Conservation (phyloP, 2,888 invertebrate genomes). For the Stenotaenia linearis region DNA sequence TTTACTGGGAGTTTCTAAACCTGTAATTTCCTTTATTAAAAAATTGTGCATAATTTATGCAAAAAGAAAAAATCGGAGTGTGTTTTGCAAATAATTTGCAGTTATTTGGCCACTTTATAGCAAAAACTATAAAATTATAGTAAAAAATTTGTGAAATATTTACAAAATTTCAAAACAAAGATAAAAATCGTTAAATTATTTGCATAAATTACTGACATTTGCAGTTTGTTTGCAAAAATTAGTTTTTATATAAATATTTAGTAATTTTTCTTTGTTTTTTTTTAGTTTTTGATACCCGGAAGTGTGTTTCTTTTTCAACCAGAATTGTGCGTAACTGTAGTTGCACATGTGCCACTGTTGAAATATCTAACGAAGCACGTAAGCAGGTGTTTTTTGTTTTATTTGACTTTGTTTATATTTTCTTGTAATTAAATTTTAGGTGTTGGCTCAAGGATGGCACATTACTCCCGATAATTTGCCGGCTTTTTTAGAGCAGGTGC, state of each 20-base stretch:
- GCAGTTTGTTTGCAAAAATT: too few species aligned
- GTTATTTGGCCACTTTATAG: too few species aligned
- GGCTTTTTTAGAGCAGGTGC: constrained; percentile 55
- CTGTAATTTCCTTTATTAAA: constrained; percentile 45
- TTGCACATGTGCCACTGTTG: constrained; percentile 69
- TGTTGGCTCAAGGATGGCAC: constrained; percentile 63
- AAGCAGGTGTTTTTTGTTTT: constrained; percentile 31
- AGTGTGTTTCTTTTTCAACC: constrained; percentile 58
- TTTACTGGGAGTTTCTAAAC: constrained; percentile 45
- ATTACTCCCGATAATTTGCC: constrained; percentile 57
- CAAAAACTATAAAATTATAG: too few species aligned
- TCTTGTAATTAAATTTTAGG: constrained; percentile 44
- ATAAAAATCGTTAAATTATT: too few species aligned
- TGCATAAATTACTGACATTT: too few species aligned
- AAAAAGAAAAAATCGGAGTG: too few species aligned
- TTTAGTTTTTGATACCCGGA: constrained; percentile 64
- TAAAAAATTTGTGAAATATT: too few species aligned
- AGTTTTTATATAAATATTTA: too few species aligned
- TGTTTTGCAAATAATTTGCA: too few species aligned
- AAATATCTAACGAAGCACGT: constrained; percentile 64
- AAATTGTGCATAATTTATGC: too few species aligned
- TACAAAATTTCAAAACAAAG: too few species aligned
- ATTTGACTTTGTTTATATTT: neutral
- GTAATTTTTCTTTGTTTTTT: constrained; percentile 38
- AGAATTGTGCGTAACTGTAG: constrained; percentile 65